Evolutionary conservation across 2,113 vertebrate species (phyloP).

Genomic region (Macaca nemestrina): DNA sequence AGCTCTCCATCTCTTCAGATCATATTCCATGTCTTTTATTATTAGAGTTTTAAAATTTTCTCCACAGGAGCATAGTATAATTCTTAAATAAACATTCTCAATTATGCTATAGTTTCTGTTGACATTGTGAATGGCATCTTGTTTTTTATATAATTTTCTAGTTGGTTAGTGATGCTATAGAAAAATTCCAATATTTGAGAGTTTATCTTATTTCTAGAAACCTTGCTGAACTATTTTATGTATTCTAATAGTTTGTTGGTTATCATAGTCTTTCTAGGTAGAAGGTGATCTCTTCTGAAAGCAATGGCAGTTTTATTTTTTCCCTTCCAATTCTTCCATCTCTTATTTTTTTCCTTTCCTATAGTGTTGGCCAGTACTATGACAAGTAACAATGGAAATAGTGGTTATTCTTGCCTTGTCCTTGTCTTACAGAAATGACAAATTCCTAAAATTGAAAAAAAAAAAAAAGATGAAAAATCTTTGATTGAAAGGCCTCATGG

Average conservation of each 20-base stretch:
- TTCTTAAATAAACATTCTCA: background rate
- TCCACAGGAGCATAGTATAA: background rate
- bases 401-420: background rate
- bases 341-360: background rate
- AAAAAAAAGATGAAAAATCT: background rate
- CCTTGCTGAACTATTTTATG: background rate
- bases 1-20: background rate
- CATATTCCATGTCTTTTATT: background rate
- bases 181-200: background rate
- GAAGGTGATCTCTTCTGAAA: background rate
- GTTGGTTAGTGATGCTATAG: background rate
- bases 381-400: background rate
- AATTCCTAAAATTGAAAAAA: background rate
- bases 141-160: conserved; percentile 26
- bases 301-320: background rate
- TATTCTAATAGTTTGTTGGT: background rate
- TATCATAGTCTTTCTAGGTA: background rate
- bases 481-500: background rate
- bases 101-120: background rate
- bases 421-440: background rate
- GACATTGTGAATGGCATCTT: background rate
- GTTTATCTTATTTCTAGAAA: background rate
- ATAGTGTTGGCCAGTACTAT: background rate
- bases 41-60: conserved; percentile 7
- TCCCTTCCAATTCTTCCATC: background rate